Percentiles rank a stretch among this genome's conserved stretches.
Evolutionary conservation across 2,797 vertebrate genomes (phyloP).

Genomic region (Orientallactaga sibirica): DNA sequence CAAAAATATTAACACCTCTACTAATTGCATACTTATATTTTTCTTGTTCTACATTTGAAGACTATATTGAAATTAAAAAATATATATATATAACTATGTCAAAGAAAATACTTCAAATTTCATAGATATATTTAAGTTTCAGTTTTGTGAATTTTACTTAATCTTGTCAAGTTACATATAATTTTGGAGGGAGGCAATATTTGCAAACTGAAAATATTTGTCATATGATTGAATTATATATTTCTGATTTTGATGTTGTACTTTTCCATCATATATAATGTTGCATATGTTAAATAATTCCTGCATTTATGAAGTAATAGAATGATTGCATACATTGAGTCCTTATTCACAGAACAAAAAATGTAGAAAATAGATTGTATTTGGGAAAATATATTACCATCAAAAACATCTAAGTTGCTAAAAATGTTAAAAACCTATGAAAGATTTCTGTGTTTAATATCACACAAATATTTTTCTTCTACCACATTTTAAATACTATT

Average conservation of each 20-base stretch:
- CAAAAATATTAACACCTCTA: not conserved
- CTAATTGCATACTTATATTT: not conserved
- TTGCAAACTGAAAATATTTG: not conserved
- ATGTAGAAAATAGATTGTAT: not conserved
- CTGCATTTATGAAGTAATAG: not conserved
- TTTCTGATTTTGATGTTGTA: not conserved
- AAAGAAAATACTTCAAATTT: not conserved
- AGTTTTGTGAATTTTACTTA: not conserved
- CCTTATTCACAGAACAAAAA: not conserved
- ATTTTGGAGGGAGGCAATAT: not conserved
- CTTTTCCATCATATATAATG: not conserved
- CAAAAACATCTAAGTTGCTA: not conserved
- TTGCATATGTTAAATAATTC: not conserved
- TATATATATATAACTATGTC: not conserved
- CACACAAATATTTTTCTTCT: not conserved
- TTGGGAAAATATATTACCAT: not conserved
- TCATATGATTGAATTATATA: not conserved
- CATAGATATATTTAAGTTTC: not conserved
- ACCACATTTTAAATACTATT: not conserved
- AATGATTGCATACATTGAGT: not conserved
- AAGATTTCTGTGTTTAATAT: not conserved
- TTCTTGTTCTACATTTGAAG: not conserved
- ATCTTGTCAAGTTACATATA: not conserved
- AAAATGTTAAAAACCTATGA: not conserved
- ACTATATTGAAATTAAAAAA: not conserved